Conservation (phyloP, 2,888 invertebrate species). For the Apamea crenata region DNA sequence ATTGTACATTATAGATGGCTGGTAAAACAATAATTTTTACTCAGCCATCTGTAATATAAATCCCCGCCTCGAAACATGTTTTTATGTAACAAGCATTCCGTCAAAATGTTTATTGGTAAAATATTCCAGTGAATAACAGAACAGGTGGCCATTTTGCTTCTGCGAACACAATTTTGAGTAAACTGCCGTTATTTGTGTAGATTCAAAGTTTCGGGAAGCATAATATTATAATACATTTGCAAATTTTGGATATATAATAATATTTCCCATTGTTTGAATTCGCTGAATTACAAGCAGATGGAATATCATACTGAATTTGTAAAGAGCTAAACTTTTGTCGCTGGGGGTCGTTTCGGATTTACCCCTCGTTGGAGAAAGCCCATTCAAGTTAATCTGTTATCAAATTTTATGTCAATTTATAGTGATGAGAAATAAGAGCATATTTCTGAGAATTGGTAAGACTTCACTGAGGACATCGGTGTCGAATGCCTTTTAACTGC, state of each 20-base stretch:
- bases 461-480: neutral
- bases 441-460: neutral
- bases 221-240: slow-evolving; percentile 66
- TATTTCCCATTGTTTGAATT: slow-evolving; percentile 46
- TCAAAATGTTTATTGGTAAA: slow-evolving; percentile 39
- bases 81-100: slow-evolving; percentile 10
- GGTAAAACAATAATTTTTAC: slow-evolving; percentile 4
- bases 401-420: slow-evolving; percentile 23
- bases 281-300: slow-evolving; percentile 44
- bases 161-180: slow-evolving; percentile 26
- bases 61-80: slow-evolving; percentile 7
- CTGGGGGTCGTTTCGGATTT: slow-evolving; percentile 7
- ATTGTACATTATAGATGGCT: slow-evolving; percentile 7
- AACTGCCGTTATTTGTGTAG: slow-evolving; percentile 39
- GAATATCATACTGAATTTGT: slow-evolving; percentile 51
- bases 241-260: slow-evolving; percentile 59
- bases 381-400: slow-evolving; percentile 36
- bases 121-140: slow-evolving; percentile 65
- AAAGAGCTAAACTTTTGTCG: slow-evolving; percentile 23
- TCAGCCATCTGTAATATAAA: slow-evolving; percentile 7
- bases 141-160: slow-evolving; percentile 22
- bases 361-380: slow-evolving; percentile 16
- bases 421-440: slow-evolving; percentile 14
- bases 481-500: neutral
- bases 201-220: slow-evolving; percentile 53